Evolutionary conservation across 2,113 vertebrate genomes (phyloP).

Genomic region (Lates calcarifer): DNA sequence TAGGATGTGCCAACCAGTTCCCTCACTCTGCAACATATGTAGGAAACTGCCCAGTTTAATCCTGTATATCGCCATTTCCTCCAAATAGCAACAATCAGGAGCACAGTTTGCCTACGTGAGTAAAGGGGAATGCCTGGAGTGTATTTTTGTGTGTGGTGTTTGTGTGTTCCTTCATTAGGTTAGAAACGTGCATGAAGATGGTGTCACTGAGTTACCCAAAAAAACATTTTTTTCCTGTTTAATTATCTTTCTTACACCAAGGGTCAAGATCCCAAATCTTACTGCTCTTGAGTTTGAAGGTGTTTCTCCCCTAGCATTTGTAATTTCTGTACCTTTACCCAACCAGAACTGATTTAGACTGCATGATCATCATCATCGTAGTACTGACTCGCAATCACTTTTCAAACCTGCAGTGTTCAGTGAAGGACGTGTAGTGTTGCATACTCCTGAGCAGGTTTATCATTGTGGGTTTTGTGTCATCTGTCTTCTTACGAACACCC

Average conservation of each 20-base stretch:
- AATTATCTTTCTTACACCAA: conserved; percentile 43
- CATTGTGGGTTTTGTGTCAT: conserved; percentile 53
- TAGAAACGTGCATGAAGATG: conserved; percentile 90
- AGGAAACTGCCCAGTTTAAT: conserved; percentile 68
- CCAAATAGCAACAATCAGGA: conserved; percentile 86
- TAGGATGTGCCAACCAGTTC: conserved; percentile 86
- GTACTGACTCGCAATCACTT: conserved; percentile 35
- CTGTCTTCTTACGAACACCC: conserved; percentile 54
- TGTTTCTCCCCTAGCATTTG: conserved; percentile 29
- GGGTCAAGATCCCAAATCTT: conserved; percentile 46
- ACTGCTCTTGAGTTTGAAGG: conserved; percentile 33
- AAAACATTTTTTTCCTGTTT: neutral
- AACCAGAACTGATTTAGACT: conserved; percentile 53
- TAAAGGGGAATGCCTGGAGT: conserved; percentile 87
- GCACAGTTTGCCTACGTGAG: conserved; percentile 91
- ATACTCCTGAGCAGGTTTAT: conserved; percentile 43
- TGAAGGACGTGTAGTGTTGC: conserved; percentile 24
- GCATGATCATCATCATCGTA: conserved; percentile 63
- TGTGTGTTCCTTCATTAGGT: conserved; percentile 80
- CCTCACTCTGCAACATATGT: conserved; percentile 82
- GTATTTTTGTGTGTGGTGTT: conserved; percentile 88
- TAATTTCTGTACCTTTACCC: conserved; percentile 39
- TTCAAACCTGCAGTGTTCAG: conserved; percentile 28
- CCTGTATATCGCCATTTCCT: conserved; percentile 79
- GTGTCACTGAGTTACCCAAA: conserved; percentile 67